Percentiles rank a stretch among this genome's conserved stretches.
Evolutionary conservation across 2,113 vertebrate species (phyloP).

Genomic region (Craseonycteris thonglongyai): DNA sequence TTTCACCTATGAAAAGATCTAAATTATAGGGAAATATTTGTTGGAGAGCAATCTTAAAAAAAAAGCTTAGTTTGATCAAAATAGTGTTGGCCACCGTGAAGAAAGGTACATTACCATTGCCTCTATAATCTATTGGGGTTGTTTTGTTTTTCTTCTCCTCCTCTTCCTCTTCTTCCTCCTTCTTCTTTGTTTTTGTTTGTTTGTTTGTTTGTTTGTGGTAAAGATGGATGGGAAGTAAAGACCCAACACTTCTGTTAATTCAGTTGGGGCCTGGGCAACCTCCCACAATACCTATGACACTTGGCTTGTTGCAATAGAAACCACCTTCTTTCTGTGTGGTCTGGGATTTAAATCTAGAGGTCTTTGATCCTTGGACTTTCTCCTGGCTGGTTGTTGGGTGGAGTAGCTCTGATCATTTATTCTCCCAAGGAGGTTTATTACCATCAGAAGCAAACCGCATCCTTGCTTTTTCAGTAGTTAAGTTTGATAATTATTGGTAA

Average conservation of each 20-base stretch:
- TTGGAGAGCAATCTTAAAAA: constrained; percentile 54
- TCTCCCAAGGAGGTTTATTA: not conserved
- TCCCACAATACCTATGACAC: not conserved
- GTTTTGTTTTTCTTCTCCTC: not conserved
- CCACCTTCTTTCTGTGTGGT: constrained; percentile 27
- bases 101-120: not conserved
- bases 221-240: not conserved
- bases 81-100: not conserved
- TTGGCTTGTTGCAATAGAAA: not conserved
- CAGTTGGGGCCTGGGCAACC: not conserved
- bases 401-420: not conserved
- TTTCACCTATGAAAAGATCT: constrained; percentile 54
- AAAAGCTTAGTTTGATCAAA: constrained; percentile 26
- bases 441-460: not conserved
- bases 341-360: constrained; percentile 12
- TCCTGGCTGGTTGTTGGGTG: not conserved
- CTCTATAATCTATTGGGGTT: not conserved
- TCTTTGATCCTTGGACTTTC: not conserved
- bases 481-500: constrained; percentile 38
- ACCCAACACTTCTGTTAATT: not conserved
- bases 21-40: constrained; percentile 49
- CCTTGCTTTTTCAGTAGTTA: constrained; percentile 24
- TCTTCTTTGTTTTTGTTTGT: not conserved
- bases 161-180: no score
- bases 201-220: not conserved